Evolutionary conservation across 2,888 invertebrate species (phyloP), one percentile per base, ranked within the genome.

Genomic region (Napeogenes inachia): DNA sequence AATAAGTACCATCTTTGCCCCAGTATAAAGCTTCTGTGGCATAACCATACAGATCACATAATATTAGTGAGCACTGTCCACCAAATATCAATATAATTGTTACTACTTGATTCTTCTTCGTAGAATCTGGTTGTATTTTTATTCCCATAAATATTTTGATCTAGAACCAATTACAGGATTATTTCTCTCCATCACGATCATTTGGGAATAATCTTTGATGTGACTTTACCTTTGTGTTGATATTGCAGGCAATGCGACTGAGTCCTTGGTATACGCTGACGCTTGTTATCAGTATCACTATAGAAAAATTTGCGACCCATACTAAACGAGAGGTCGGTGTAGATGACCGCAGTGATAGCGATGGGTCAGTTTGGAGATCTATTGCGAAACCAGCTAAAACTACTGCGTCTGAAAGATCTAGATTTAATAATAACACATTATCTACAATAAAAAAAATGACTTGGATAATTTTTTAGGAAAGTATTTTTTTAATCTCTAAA

Each of bases 281-380:
- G 35, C 61, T 54, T 10, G 56, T 54, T 13, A 68, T 60, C 2
- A 61, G 6, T 32, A 61, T 62, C 4, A 66, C 47, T 8, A 62
- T 61, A 4, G 45, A 42, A 4, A 64, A 21, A 42, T 60, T 68
- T 2, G 56, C 46, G 4, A 66, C 53, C 68, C 66, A 64, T 6
- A 68, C 59, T 12, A 64, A 21, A 4, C 50, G 47, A 0, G 58
- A 58, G 5, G 64, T 63, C 2, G 64, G 35, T 12, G 58, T 55
- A 12, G 55, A 53, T 32, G 61, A 58, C 10, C 62, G 60, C 6
- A 63, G 13, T 0, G 66, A 63, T 6, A 47, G 56, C 1, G 42
- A 13, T 5, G 61, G 56, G 38, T 60, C 47, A 2, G 57, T 59
- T 21, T 57, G 32, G n/a, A 68, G 46, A 42, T 68, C 64, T 21